Evolutionary conservation across 2,888 invertebrate species (phyloP).

Genomic region (Meteorus cinctellus): DNA sequence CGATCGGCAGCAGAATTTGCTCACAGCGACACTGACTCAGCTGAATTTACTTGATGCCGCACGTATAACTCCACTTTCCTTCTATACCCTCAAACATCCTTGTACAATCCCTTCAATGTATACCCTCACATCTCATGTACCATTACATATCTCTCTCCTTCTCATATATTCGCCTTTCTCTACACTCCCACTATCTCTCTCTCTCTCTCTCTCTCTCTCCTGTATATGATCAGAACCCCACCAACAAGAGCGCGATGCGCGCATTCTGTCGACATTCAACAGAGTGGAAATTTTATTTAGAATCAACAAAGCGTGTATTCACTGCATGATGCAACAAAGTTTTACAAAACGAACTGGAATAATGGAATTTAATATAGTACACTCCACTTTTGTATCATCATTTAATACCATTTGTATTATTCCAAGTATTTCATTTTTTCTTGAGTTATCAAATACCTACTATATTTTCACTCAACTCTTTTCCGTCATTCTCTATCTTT

Average conservation of each 20-base stretch:
- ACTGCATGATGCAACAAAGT: conserved; percentile 19
- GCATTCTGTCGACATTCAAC: background rate
- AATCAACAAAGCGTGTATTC: conserved; percentile 36
- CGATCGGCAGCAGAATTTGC: conserved; percentile 25
- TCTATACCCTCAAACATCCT: conserved; percentile 13
- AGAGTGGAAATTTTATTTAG: conserved; percentile 41
- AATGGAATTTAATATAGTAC: background rate
- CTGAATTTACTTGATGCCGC: conserved; percentile 29
- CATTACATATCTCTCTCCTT: background rate
- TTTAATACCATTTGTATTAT: background rate
- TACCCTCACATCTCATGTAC: conserved; percentile 15
- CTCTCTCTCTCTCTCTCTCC: conserved; percentile 4
- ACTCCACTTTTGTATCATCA: background rate
- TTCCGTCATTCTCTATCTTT: conserved; percentile 57
- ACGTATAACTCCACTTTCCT: background rate
- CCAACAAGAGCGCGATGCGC: conserved; percentile 20
- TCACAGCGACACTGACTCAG: conserved; percentile 28
- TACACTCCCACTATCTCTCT: background rate
- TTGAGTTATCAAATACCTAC: no score
- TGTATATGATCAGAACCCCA: conserved; percentile 13
- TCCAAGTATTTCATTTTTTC: no score
- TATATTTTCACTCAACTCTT: no score
- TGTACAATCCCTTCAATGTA: background rate
- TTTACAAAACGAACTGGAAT: conserved; percentile 19
- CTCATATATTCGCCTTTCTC: background rate